Evolutionary conservation across 1,140 invertebrate species (phyloP).

Genomic region (Parasteatoda tepidariorum): DNA sequence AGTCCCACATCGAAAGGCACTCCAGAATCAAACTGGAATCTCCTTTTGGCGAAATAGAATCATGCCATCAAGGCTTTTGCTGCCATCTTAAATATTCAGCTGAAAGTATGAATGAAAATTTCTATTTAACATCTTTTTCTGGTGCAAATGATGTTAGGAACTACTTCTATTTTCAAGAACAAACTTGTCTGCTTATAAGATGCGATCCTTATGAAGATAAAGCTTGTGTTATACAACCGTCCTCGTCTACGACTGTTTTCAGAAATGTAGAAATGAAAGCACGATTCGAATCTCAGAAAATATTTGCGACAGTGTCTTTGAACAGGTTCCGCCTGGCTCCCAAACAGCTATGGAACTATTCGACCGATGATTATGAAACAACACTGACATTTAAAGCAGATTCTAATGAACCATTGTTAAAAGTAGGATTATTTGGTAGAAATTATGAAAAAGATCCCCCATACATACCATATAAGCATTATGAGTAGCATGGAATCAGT

Average conservation of each 20-base stretch:
- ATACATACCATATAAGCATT: conserved; percentile 32
- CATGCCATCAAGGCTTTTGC: conserved; percentile 57
- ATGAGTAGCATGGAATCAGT: no score
- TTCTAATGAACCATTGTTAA: conserved; percentile 1
- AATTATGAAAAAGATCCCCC: conserved; percentile 40
- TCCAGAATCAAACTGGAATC: conserved; percentile 26
- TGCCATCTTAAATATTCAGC: conserved; percentile 46
- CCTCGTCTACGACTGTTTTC: conserved; percentile 40
- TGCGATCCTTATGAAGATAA: conserved; percentile 38
- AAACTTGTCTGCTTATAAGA: conserved; percentile 51
- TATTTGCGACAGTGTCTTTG: conserved; percentile 39
- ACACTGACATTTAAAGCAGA: background rate
- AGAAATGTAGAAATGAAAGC: conserved; percentile 8
- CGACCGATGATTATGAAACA: background rate
- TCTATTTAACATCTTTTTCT: conserved; percentile 36
- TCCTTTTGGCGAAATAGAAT: background rate
- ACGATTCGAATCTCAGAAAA: background rate
- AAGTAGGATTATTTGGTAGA: conserved; percentile 31
- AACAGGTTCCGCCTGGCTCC: conserved; percentile 1
- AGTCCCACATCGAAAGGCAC: conserved; percentile 16
- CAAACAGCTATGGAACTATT: conserved; percentile 19
- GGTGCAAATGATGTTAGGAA: conserved; percentile 5
- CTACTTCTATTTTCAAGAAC: conserved; percentile 55
- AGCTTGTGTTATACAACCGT: background rate
- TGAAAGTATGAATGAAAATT: conserved; percentile 8